Evolutionary conservation across 53 echinoderm and acorn worm species (phyloP), one percentile per base, ranked within the genome.

Genomic region (Holothuria scabra): DNA sequence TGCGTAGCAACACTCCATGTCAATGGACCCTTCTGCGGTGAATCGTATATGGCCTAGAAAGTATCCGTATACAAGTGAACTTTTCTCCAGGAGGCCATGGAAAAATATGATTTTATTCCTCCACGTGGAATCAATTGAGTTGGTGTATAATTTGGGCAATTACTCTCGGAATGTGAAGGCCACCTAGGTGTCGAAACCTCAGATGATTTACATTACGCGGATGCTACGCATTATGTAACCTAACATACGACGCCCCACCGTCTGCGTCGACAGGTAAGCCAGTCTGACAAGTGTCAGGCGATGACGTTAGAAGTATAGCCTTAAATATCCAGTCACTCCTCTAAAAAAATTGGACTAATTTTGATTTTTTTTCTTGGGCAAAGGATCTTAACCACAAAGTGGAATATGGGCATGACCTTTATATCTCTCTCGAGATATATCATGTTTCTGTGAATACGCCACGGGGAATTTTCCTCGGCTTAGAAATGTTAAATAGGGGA

Each of bases 181-280:
- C 72, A 72, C 72, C 72, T 72, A 72, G 72, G 72, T 72, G 72
- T 72, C 48, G 72, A 72, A 72, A 72, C 72, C 72, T 38, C 72
- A 72, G 72, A 72, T 46, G 72, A 41, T 41, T 72, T 23, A 44
- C 72, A 72, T 72, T 72, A 9, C 72, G 37, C 72, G 72, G 72
- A 72, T 72, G 72, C 37, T 41, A 72, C 37, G 71, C 46, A 46
- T 72, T 41, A 72, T 72, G 72, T 72, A 72, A 72, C 49, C 46
- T 46, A 72, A 44, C 72, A 72, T 72, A 72, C 46, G 72, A 72
- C 72, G 72, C 72, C 72, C 72, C 72, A 72, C 72, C 23, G 72
- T 72, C 72, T 72, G 34, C 46, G n/a, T 22, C 72, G 72, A 72
- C 72, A 72, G 72, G 72, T 72, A 72, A 72, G 26, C 24, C 4